Base-by-base conservation (phyloP, 2,888 invertebrate species). In the Pyrocoelia pectoralis region DNA sequence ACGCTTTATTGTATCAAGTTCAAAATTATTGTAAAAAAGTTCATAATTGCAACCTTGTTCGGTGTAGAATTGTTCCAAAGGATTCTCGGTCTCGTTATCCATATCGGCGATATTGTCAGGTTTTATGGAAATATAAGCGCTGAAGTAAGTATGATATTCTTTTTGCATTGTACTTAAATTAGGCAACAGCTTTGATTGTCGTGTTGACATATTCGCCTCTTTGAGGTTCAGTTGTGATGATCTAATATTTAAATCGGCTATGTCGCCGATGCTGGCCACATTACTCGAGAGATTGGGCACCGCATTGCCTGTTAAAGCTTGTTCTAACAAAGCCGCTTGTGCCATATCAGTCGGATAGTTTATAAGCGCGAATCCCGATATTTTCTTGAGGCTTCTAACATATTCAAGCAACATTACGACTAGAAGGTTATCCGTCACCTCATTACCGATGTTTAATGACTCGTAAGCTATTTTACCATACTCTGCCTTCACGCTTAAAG, bases 331-430 rank as follows among this genome's bases (percentile, higher is more conserved):
- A 69, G 83, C 82, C 40, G 88, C 86, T 77, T 89, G 86, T 19
- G 83, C 79, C 59, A 86, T 85, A 4, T 81, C 83, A 61, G 83
- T 83, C 0, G 89, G 90, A 73, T 86, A 89, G 75, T 89, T 88
- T 43, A 89, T 77, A 49, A 89, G 79, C n/a, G 85, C 87, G 83
- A 88, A 89, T 3, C 88, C 88, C 14, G 66, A 51, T 14, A 68
- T 59, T 38, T 85, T 81, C 43, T 83, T 76, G 62, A 86, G 78
- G 28, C 80, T 80, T 74, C 84, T 86, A 13, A 89, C 74, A 72
- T 88, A 89, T 72, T 88, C 87, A 0, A 87, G 80, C 65, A 90
- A 79, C 79, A 87, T 86, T 17, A 84, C 83, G 3, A 85, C 82
- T 40, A 86, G 65, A 24, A 89, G 78, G 71, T 84, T 80, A 74